These are phyloP conservation scores for Poecilia latipinna DNA, from an alignment of 2,113 vertebrate species.

Conservation along the genomic window DNA sequence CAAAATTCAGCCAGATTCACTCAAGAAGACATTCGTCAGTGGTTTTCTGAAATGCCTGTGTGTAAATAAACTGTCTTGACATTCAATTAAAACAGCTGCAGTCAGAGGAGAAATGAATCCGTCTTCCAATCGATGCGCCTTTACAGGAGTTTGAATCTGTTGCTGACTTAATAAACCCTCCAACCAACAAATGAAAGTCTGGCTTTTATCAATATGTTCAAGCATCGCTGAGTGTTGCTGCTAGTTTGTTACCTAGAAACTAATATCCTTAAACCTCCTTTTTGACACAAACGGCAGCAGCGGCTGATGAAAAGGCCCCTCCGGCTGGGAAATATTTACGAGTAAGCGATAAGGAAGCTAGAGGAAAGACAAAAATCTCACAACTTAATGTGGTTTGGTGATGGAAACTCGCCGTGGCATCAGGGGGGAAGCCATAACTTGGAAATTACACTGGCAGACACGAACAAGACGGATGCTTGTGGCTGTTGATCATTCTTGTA, in stretches of 20 bases:
- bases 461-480: constrained; percentile 18
- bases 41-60: too few species aligned
- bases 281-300: constrained; percentile 29
- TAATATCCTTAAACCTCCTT: constrained; percentile 11
- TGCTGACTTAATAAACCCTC: not conserved
- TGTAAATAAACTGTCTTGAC: too few species aligned
- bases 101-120: too few species aligned
- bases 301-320: constrained; percentile 25
- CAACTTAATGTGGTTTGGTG: constrained; percentile 49
- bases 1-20: too few species aligned
- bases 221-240: not conserved
- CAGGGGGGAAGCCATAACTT: constrained; percentile 37
- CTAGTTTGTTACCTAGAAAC: constrained; percentile 24
- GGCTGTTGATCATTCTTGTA: constrained; percentile 11
- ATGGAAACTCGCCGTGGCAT: constrained; percentile 52
- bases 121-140: too few species aligned
- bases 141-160: not conserved
- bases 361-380: not conserved
- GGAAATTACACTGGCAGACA: constrained; percentile 34
- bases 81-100: too few species aligned
- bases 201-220: constrained; percentile 24
- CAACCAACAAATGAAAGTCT: not conserved
- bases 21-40: too few species aligned
- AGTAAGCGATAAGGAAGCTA: constrained; percentile 38
- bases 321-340: constrained; percentile 34